Evolutionary conservation across 2,113 vertebrate genomes (phyloP).

Genomic region (Entelurus aequoreus): DNA sequence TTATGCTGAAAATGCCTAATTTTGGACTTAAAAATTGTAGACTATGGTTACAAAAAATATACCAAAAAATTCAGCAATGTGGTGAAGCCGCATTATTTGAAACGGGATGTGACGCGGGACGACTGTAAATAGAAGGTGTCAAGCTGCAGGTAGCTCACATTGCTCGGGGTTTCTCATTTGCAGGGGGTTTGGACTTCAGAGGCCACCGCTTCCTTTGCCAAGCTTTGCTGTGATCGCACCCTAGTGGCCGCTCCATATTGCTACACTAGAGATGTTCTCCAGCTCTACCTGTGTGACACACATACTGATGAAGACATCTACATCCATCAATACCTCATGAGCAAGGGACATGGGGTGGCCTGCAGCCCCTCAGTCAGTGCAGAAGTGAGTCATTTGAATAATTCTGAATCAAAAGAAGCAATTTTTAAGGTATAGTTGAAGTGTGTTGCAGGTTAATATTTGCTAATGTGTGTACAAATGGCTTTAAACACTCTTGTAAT

Average conservation of each 20-base stretch:
- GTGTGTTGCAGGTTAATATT: background rate
- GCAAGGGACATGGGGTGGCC: conserved; percentile 71
- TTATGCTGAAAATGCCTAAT: too few species aligned
- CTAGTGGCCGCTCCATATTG: conserved; percentile 81
- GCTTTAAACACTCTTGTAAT: too few species aligned
- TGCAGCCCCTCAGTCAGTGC: conserved; percentile 59
- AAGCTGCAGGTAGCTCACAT: background rate
- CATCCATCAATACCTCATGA: conserved; percentile 74
- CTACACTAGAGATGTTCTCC: conserved; percentile 77
- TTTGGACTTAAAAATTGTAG: too few species aligned
- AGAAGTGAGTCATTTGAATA: conserved; percentile 34
- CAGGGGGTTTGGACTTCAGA: conserved; percentile 79
- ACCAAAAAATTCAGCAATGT: too few species aligned
- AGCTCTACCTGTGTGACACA: conserved; percentile 88
- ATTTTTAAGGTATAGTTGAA: background rate
- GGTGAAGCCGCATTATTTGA: too few species aligned
- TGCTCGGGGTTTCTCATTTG: conserved; percentile 3
- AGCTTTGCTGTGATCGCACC: conserved; percentile 73
- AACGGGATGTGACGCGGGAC: too few species aligned
- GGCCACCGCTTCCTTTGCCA: conserved; percentile 74
- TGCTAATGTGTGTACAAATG: too few species aligned
- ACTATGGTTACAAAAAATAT: too few species aligned
- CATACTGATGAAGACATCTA: conserved; percentile 80
- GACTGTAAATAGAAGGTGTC: background rate
- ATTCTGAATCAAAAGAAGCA: background rate